Evolutionary conservation across 2,797 vertebrate species (phyloP).

Genomic region (Momotus momota): DNA sequence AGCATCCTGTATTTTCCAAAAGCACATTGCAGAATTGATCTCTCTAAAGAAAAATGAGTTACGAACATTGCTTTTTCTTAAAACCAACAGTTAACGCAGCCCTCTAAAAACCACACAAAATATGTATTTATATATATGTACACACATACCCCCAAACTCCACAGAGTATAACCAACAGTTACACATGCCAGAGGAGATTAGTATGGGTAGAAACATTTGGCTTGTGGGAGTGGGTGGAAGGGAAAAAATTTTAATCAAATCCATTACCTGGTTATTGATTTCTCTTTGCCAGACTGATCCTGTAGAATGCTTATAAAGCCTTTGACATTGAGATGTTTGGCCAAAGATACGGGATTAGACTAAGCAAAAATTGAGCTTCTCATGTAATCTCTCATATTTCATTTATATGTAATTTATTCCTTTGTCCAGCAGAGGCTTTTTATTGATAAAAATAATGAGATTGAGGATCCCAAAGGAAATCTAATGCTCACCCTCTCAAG

Average conservation of each 20-base stretch:
- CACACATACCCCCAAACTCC: neutral
- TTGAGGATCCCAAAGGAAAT: constrained; percentile 69
- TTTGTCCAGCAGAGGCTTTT: constrained; percentile 68
- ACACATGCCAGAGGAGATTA: constrained; percentile 9
- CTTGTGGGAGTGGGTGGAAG: constrained; percentile 20
- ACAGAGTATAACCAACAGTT: constrained; percentile 27
- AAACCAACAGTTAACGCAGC: neutral
- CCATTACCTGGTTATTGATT: constrained; percentile 80
- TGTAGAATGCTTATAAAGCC: constrained; percentile 78
- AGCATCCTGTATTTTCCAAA: neutral
- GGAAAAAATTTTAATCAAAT: constrained; percentile 77
- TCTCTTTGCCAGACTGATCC: constrained; percentile 73
- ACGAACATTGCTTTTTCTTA: neutral
- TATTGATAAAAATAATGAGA: constrained; percentile 78
- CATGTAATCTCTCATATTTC: constrained; percentile 77
- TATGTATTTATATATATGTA: neutral
- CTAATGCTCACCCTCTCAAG: constrained; percentile 59
- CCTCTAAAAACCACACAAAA: neutral
- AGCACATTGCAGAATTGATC: neutral
- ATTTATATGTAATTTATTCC: constrained; percentile 76
- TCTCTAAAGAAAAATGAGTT: neutral
- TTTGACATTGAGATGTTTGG: constrained; percentile 79
- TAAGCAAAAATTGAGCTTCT: constrained; percentile 71
- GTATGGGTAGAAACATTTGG: constrained; percentile 65
- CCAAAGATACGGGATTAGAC: constrained; percentile 76